Evolutionary conservation across 1,140 invertebrate species (phyloP).

Genomic region (Eciton burchellii): DNA sequence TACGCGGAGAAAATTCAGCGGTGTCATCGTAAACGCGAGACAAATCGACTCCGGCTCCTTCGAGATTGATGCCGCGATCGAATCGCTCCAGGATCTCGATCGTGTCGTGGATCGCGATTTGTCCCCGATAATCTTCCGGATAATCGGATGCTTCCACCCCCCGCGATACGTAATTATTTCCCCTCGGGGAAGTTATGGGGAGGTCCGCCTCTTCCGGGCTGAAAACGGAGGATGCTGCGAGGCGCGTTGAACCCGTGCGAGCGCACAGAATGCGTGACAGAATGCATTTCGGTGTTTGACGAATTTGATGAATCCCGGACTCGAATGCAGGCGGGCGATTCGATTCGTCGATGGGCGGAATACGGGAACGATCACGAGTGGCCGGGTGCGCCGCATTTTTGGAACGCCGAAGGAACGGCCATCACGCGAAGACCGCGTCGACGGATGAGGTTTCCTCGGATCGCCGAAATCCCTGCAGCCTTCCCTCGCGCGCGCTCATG

Average conservation of each 20-base stretch:
- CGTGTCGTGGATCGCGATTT: no score
- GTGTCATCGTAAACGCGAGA: background rate
- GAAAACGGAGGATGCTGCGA: slow-evolving; percentile 12
- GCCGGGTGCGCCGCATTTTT: slow-evolving; percentile 51
- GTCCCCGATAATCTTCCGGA: background rate
- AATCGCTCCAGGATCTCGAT: no score
- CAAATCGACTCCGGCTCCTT: slow-evolving; percentile 23
- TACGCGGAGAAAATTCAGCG: slow-evolving; percentile 47
- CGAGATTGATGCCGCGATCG: background rate
- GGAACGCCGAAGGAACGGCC: slow-evolving; percentile 60
- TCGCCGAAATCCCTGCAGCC: slow-evolving; percentile 54
- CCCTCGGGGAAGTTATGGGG: no score
- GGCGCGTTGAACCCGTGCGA: slow-evolving; percentile 27
- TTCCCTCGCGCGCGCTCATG: slow-evolving; percentile 42
- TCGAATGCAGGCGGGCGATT: slow-evolving; percentile 20
- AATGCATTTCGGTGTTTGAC: slow-evolving; percentile 50
- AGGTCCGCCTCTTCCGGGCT: no score
- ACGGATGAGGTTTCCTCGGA: slow-evolving; percentile 68
- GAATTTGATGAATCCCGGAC: slow-evolving; percentile 56
- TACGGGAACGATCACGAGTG: slow-evolving; percentile 26
- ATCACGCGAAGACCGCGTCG: slow-evolving; percentile 55
- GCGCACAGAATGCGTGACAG: slow-evolving; percentile 22
- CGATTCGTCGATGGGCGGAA: slow-evolving; percentile 16
- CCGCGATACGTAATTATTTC: slow-evolving; percentile 21
- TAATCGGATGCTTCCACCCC: background rate